Evolutionary conservation across 2,113 vertebrate genomes (phyloP).

Genomic region (Macaca mulatta): DNA sequence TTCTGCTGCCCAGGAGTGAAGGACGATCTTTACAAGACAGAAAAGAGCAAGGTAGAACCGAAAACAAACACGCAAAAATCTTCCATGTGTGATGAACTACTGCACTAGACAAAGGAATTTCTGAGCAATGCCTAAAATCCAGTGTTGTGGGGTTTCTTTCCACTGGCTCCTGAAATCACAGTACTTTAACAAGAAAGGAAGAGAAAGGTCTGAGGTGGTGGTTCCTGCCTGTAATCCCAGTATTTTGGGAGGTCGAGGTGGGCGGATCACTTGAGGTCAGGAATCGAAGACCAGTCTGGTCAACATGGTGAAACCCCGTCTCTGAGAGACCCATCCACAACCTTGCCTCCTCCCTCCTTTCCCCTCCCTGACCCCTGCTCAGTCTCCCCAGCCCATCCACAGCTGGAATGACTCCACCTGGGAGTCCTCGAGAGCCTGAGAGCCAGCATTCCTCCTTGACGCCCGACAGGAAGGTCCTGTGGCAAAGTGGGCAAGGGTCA

Average conservation of each 20-base stretch:
- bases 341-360: rapidly evolving
- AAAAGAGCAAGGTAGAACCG: not conserved
- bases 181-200: not conserved
- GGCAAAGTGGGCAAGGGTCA: not conserved
- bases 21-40: not conserved
- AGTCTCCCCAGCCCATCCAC: not conserved
- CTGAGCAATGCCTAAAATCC: not conserved
- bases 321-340: too few relatives aligned
- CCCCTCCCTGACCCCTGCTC: not conserved
- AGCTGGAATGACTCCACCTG: not conserved
- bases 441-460: not conserved
- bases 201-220: too few relatives aligned
- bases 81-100: too few relatives aligned
- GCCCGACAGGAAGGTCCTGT: not conserved
- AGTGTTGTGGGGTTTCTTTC: not conserved
- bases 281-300: too few relatives aligned
- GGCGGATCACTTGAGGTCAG: too few relatives aligned
- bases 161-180: not conserved
- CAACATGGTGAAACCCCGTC: too few relatives aligned
- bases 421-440: not conserved
- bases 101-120: not conserved
- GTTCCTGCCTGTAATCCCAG: too few relatives aligned
- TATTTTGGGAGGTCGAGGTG: too few relatives aligned
- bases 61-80: not conserved
- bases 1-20: not conserved